phyloP scores from a whole-genome alignment of 2,888 invertebrate species.

The Chrysolina oricalcia region DNA sequence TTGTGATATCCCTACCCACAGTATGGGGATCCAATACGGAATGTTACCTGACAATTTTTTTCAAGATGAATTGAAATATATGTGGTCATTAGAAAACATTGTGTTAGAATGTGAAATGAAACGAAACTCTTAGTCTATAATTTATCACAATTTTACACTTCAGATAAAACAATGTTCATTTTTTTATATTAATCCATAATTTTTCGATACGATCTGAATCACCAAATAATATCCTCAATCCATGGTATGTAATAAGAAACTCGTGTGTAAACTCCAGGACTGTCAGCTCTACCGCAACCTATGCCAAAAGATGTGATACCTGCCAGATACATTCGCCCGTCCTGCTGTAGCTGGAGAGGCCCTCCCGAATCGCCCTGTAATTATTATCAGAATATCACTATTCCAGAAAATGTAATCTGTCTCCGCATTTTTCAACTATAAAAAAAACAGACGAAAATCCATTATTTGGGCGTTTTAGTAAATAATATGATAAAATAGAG shows the following conservation, averaged over 20 bases:
- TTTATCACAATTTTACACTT: background rate
- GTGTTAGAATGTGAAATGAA: background rate
- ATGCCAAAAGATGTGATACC: conserved; percentile 63
- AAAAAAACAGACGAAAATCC: too few species aligned
- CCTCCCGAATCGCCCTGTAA: conserved; percentile 64
- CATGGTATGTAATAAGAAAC: conserved; percentile 59
- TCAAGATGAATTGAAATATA: background rate
- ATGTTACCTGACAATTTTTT: too few species aligned
- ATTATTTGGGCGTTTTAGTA: too few species aligned
- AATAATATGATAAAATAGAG: too few species aligned
- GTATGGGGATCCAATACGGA: too few species aligned
- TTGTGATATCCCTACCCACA: too few species aligned
- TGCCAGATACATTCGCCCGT: conserved; percentile 55
- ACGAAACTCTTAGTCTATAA: too few species aligned
- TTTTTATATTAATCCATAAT: background rate
- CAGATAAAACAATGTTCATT: background rate
- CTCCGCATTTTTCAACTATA: too few species aligned
- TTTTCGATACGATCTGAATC: background rate
- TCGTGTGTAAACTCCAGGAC: conserved; percentile 61
- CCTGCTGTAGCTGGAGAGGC: conserved; percentile 58
- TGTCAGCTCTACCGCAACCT: conserved; percentile 56
- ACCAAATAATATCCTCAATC: conserved; percentile 60
- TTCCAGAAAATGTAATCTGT: background rate
- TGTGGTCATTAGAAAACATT: background rate
- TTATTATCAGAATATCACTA: background rate